These are phyloP conservation scores for Maniola jurtina DNA, from an alignment of 1,140 invertebrate genomes.

Conservation along the genomic window DNA sequence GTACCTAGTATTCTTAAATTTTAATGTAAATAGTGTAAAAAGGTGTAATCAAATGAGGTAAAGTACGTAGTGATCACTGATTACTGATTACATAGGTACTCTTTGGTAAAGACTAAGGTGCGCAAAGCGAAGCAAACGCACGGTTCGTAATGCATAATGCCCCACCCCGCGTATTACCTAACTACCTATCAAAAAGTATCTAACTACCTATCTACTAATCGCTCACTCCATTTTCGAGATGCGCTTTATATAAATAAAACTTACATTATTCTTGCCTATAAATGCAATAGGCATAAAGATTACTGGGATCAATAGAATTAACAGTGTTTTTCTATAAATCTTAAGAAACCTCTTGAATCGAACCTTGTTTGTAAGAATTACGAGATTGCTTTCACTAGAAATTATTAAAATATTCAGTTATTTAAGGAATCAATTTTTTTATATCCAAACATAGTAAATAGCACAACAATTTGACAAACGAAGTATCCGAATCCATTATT, in stretches of 20 bases:
- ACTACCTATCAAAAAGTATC: too few species aligned
- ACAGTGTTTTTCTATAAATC: slow-evolving; percentile 43
- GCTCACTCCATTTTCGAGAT: too few species aligned
- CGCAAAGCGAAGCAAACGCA: too few species aligned
- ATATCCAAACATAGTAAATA: not conserved
- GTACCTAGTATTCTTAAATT: too few species aligned
- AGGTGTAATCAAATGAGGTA: too few species aligned
- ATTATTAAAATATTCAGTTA: slow-evolving; percentile 7
- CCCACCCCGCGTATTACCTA: too few species aligned
- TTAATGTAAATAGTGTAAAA: too few species aligned
- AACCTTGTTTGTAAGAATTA: slow-evolving; percentile 43
- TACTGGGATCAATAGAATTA: slow-evolving; percentile 42
- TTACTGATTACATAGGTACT: too few species aligned
- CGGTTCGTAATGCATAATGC: too few species aligned
- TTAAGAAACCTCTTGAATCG: slow-evolving; percentile 42
- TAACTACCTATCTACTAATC: too few species aligned
- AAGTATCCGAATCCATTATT: slow-evolving; percentile 40
- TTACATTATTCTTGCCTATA: slow-evolving; percentile 50
- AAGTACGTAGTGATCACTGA: too few species aligned
- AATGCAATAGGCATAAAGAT: slow-evolving; percentile 45
- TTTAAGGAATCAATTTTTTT: not conserved
- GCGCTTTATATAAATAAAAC: slow-evolving; percentile 4
- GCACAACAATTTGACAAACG: slow-evolving; percentile 34
- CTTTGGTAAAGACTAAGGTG: too few species aligned
- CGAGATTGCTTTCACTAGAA: slow-evolving; percentile 53